Percentiles rank a stretch among this genome's conserved stretches.
Conservation (phyloP, 1,140 invertebrate genomes). For the Bombus cullumanus region DNA sequence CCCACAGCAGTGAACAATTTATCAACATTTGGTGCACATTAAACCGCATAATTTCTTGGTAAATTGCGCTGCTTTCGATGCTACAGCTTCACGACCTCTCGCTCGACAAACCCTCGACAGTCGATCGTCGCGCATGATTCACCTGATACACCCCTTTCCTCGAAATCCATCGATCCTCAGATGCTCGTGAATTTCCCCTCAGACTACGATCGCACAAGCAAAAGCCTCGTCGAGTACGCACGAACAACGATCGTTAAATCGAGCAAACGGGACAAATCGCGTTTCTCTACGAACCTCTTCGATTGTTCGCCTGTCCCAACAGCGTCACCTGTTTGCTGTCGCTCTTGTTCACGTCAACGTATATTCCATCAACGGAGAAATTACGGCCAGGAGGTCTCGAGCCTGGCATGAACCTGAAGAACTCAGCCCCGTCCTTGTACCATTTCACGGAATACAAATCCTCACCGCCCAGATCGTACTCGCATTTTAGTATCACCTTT, state of each 20-base stretch:
- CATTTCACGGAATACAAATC: constrained; percentile 86
- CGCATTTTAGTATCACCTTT: constrained; percentile 82
- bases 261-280: constrained; percentile 17
- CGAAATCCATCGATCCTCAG: neutral
- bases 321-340: constrained; percentile 73
- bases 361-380: constrained; percentile 89
- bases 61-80: neutral
- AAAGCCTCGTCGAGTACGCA: neutral
- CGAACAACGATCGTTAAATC: neutral
- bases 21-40: neutral
- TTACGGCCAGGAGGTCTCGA: constrained; percentile 88
- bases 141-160: neutral
- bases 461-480: constrained; percentile 82
- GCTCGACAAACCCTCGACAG: neutral
- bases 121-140: neutral
- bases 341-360: constrained; percentile 88
- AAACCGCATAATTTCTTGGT: neutral
- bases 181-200: neutral
- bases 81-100: neutral
- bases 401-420: constrained; percentile 85
- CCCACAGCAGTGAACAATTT: neutral
- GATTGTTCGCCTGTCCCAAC: constrained; percentile 64
- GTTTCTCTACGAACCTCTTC: constrained; percentile 54
- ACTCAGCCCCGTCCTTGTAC: constrained; percentile 86
- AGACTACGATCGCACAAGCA: neutral